phyloP scores from a whole-genome alignment of 2,888 invertebrate genomes.

The Eupithecia inturbata region DNA sequence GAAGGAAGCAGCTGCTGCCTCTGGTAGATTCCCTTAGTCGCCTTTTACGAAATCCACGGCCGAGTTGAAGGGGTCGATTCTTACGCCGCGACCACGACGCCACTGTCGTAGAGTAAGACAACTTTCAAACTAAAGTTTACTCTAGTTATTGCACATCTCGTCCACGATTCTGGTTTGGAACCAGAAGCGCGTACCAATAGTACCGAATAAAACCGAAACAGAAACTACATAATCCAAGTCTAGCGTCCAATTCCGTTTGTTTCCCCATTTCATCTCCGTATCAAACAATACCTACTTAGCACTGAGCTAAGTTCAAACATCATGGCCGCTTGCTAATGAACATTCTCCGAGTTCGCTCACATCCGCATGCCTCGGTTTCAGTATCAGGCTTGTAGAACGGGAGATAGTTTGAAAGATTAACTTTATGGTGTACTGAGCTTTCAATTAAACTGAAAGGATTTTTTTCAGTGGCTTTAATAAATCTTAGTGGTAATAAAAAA shows the following conservation, averaged over 20 bases:
- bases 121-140: too few species aligned
- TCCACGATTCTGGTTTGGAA: neutral
- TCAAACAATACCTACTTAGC: slow-evolving; percentile 12
- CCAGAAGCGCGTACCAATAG: neutral
- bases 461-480: neutral
- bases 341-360: slow-evolving; percentile 15
- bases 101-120: too few species aligned
- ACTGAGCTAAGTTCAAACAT: slow-evolving; percentile 39
- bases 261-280: slow-evolving; percentile 12
- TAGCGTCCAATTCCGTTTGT: slow-evolving; percentile 6
- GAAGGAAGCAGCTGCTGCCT: too few species aligned
- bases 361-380: slow-evolving; percentile 11
- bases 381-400: neutral
- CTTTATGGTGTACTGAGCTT: neutral
- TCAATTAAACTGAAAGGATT: neutral
- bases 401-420: neutral
- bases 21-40: too few species aligned
- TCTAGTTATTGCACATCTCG: too few species aligned
- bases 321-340: slow-evolving; percentile 38
- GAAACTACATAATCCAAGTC: neutral
- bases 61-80: too few species aligned
- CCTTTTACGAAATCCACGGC: too few species aligned
- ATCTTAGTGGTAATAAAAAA: too few species aligned
- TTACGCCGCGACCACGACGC: too few species aligned
- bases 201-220: too few species aligned